These are phyloP conservation scores for Drosophila leontia DNA, from an alignment of 1,140 invertebrate genomes.

Conservation along the genomic window DNA sequence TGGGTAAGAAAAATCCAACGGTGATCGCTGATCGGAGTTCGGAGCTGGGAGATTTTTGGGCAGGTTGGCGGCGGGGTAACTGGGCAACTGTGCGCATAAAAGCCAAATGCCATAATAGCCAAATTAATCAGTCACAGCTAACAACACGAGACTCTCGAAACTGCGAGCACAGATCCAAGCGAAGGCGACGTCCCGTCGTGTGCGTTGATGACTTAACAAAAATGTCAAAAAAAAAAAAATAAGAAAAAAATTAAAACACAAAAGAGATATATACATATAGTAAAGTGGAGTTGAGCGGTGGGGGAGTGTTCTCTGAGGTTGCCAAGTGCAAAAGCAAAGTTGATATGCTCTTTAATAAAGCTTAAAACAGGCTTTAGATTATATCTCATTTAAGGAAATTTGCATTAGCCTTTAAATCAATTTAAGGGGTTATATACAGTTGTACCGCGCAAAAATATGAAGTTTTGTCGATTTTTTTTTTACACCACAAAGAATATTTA, in stretches of 20 bases:
- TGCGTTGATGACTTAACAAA: conserved; percentile 80
- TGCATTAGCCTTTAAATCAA: conserved; percentile 4
- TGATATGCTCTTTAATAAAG: conserved; percentile 37
- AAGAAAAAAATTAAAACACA: conserved; percentile 14
- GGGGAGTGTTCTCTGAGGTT: conserved; percentile 2
- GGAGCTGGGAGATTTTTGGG: conserved; percentile 9
- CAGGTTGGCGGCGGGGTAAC: conserved; percentile 6
- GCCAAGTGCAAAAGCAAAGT: conserved; percentile 27
- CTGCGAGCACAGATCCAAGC: conserved; percentile 50
- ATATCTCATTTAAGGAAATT: conserved; percentile 1
- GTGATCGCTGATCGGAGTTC: neutral
- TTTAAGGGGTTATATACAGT: too few relatives aligned
- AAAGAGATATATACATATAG: conserved; percentile 6
- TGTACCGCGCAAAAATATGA: too few relatives aligned
- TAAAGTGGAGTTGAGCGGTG: neutral
- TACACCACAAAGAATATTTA: too few relatives aligned
- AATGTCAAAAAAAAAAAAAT: conserved; percentile 69
- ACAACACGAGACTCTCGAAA: conserved; percentile 66
- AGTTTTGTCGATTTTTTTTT: too few relatives aligned
- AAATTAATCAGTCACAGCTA: conserved; percentile 83
- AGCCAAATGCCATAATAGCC: conserved; percentile 83
- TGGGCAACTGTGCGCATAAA: conserved; percentile 74
- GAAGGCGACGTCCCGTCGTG: conserved; percentile 65
- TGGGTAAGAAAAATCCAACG: conserved; percentile 26
- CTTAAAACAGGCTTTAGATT: neutral